Evolutionary conservation across 1,140 invertebrate species (phyloP).

Genomic region (Colletes latitarsis): DNA sequence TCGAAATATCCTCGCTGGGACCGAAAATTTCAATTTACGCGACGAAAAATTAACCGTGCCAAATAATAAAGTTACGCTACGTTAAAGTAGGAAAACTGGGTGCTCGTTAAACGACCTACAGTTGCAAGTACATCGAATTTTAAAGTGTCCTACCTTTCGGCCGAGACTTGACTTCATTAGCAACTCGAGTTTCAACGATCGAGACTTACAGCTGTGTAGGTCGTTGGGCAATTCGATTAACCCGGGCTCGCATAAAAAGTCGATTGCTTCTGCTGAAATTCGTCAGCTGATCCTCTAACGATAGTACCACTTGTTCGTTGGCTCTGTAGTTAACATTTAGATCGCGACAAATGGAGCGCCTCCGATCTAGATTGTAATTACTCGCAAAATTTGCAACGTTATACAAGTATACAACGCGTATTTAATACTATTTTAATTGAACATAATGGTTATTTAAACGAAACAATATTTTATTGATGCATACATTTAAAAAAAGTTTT

Average conservation of each 20-base stretch:
- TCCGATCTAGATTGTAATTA: background rate
- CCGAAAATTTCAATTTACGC: no score
- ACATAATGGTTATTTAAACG: background rate
- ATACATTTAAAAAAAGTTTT: no score
- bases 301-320: background rate
- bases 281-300: conserved; percentile 7
- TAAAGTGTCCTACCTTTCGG: background rate
- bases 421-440: no score
- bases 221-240: conserved; percentile 22
- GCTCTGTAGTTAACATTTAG: background rate
- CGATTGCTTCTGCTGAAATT: background rate
- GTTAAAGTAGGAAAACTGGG: background rate
- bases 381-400: no score
- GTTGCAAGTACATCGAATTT: background rate
- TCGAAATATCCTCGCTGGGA: no score
- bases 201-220: background rate
- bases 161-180: conserved; percentile 17
- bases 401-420: no score
- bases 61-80: no score
- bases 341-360: background rate
- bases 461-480: no score
- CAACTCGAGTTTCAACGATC: conserved; percentile 16
- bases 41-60: no score
- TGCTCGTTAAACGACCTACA: background rate
- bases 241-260: background rate